Percentiles rank a stretch among this genome's conserved stretches.
These are phyloP conservation scores for Pachypanchax playfairii DNA, from an alignment of 2,113 vertebrate species.

Conservation along the genomic window DNA sequence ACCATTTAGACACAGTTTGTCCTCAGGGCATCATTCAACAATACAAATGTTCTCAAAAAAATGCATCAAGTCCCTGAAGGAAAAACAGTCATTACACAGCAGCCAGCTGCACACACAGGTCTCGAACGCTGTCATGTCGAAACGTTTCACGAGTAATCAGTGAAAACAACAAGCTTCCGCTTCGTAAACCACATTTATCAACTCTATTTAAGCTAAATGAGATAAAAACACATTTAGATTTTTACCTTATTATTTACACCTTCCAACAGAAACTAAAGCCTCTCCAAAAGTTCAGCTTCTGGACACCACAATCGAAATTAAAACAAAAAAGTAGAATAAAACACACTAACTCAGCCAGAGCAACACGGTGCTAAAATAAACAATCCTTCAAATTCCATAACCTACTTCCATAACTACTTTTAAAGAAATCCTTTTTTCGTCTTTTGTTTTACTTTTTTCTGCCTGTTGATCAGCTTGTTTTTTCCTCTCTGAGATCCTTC, in stretches of 20 bases:
- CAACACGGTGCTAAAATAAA: constrained; percentile 21
- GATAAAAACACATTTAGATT: not conserved
- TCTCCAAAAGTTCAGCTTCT: constrained; percentile 20
- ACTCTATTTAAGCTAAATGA: not conserved
- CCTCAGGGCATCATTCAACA: constrained; percentile 41
- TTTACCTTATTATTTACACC: constrained; percentile 23
- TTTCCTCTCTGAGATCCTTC: constrained; percentile 47
- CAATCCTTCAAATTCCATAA: not conserved
- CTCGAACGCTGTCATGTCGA: not conserved
- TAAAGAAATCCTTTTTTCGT: not conserved
- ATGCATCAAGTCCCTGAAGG: constrained; percentile 28
- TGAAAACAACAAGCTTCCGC: constrained; percentile 6
- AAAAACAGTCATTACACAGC: constrained; percentile 35
- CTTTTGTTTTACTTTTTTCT: constrained; percentile 6
- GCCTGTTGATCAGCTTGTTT: constrained; percentile 46
- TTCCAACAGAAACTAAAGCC: constrained; percentile 11
- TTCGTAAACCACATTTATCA: not conserved
- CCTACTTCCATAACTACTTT: constrained; percentile 6
- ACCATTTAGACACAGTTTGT: constrained; percentile 21
- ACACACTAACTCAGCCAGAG: constrained; percentile 32
- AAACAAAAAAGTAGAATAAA: constrained; percentile 7
- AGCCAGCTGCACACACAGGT: constrained; percentile 12
- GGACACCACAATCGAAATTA: constrained; percentile 26
- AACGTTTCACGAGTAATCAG: not conserved
- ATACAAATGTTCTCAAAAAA: constrained; percentile 46